Evolutionary conservation across 2,113 vertebrate species (phyloP).

Genomic region (Silurus meridionalis): DNA sequence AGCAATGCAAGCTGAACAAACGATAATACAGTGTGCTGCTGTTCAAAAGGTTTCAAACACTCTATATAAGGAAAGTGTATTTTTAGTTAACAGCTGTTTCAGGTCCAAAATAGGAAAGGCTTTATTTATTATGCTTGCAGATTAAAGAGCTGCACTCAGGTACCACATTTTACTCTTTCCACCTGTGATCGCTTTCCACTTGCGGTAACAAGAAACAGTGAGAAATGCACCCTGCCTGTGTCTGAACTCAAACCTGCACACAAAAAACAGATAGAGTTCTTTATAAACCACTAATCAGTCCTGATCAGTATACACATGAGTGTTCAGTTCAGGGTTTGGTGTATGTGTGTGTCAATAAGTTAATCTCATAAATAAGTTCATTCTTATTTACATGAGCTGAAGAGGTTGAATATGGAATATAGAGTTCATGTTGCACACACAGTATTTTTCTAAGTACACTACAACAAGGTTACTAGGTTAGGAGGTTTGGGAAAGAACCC

Average conservation of each 20-base stretch:
- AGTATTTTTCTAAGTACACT: not conserved
- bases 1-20: not conserved
- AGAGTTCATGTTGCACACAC: not conserved
- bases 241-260: conserved; percentile 11
- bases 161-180: conserved; percentile 24
- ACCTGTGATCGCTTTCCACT: conserved; percentile 37
- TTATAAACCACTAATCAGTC: not conserved
- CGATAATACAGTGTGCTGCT: not conserved
- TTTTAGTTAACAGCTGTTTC: conserved; percentile 42
- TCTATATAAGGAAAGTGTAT: conserved; percentile 47
- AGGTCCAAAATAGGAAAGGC: conserved; percentile 38
- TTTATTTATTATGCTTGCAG: conserved; percentile 16
- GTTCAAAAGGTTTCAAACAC: not conserved
- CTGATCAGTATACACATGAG: not conserved
- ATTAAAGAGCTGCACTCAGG: conserved; percentile 15
- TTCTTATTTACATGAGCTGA: not conserved
- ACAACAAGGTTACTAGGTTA: conserved; percentile 17
- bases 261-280: not conserved
- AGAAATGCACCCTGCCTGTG: not conserved
- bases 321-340: not conserved
- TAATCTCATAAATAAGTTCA: not conserved
- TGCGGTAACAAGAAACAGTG: conserved; percentile 16
- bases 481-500: not conserved
- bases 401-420: not conserved
- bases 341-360: too few relatives aligned